Conservation (phyloP, 2,113 vertebrate species). For the Solea solea region DNA sequence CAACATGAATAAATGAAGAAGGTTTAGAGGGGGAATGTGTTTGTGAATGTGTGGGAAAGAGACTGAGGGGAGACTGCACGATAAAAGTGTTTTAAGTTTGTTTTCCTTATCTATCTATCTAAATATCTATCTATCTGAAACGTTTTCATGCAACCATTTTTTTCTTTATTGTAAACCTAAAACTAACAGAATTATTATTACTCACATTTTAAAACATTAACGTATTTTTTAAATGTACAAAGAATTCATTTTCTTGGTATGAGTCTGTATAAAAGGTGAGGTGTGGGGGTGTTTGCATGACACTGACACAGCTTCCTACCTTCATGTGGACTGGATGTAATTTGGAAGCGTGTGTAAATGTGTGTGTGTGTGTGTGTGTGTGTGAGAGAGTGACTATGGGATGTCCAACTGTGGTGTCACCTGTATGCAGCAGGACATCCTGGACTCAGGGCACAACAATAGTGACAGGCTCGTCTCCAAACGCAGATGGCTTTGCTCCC, state of each 20-base stretch:
- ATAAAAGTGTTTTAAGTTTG: background rate
- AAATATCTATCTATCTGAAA: no score
- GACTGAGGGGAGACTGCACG: background rate
- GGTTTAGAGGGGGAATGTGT: conserved; percentile 54
- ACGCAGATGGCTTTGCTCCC: conserved; percentile 86
- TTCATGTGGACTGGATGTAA: conserved; percentile 19
- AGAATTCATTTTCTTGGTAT: no score
- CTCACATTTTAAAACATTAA: no score
- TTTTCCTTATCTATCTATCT: no score
- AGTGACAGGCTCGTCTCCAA: conserved; percentile 93
- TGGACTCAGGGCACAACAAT: conserved; percentile 86
- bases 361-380: conserved; percentile 30
- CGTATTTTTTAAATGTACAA: no score
- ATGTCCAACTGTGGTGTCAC: conserved; percentile 90
- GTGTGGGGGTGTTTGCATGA: background rate
- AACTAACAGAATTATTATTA: background rate
- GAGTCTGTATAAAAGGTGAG: no score
- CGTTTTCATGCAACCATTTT: no score
- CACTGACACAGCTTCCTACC: conserved; percentile 42
- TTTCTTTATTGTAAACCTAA: background rate
- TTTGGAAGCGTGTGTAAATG: conserved; percentile 24
- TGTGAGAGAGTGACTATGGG: conserved; percentile 39
- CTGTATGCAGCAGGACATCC: conserved; percentile 89
- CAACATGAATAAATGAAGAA: conserved; percentile 84
- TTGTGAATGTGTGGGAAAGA: conserved; percentile 5